These are phyloP conservation scores for Orchesellides sinensis DNA, from an alignment of 2,888 invertebrate genomes.

Conservation along the genomic window DNA sequence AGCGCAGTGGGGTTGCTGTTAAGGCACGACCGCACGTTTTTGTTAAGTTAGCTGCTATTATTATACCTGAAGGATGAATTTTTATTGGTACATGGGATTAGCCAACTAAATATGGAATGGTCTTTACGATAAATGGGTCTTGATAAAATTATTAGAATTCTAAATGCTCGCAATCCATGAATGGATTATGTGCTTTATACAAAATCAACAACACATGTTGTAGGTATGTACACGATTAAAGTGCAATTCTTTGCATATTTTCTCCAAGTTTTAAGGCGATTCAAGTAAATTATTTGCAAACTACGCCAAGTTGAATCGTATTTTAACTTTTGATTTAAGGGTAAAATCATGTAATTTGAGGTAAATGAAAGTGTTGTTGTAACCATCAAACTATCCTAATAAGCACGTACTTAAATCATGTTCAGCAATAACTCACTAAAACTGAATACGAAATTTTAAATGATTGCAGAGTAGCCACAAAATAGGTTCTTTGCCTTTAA, in stretches of 20 bases:
- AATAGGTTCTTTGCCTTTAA: too few relatives aligned
- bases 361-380: conserved; percentile 31
- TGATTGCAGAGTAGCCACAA: too few relatives aligned
- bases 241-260: conserved; percentile 39
- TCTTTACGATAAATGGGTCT: background rate
- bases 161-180: background rate
- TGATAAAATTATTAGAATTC: conserved; percentile 26
- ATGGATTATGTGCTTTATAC: too few relatives aligned
- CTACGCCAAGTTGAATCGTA: background rate
- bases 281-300: background rate
- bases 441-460: conserved; percentile 36
- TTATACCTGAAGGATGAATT: conserved; percentile 10
- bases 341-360: background rate
- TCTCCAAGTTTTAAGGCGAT: conserved; percentile 4
- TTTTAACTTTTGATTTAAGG: background rate
- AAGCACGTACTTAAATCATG: conserved; percentile 56
- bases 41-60: background rate
- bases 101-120: background rate
- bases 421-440: conserved; percentile 47
- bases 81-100: background rate
- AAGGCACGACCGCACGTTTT: conserved; percentile 34
- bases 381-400: conserved; percentile 31
- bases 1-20: conserved; percentile 56
- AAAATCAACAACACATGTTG: too few relatives aligned
- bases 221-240: too few relatives aligned